Conservation (phyloP, 1,140 invertebrate genomes). For the Scaptomyza hsui region DNA sequence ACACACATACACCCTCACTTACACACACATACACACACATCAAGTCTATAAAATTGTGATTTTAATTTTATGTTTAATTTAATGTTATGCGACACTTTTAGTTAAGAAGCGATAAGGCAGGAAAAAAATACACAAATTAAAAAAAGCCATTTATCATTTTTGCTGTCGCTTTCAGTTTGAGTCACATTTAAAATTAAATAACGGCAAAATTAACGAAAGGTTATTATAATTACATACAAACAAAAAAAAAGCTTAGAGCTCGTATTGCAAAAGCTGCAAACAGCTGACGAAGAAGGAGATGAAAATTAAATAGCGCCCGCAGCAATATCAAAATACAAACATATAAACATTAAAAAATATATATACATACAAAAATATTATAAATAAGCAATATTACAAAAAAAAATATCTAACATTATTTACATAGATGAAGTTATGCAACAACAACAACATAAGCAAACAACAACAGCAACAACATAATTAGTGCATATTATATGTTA, state of each 20-base stretch:
- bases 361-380: conserved; percentile 21
- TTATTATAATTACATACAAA: conserved; percentile 22
- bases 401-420: conserved; percentile 53
- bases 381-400: conserved; percentile 60
- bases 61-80: conserved; percentile 83
- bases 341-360: conserved; percentile 31
- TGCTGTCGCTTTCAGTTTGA: conserved; percentile 43
- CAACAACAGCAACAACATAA: conserved; percentile 30
- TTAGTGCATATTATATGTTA: conserved; percentile 38
- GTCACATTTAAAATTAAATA: conserved; percentile 41
- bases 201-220: conserved; percentile 34
- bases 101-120: conserved; percentile 28
- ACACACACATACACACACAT: conserved; percentile 59
- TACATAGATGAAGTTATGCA: conserved; percentile 69
- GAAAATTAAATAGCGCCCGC: conserved; percentile 8
- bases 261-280: conserved; percentile 13
- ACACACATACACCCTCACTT: conserved; percentile 17
- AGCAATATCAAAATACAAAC: conserved; percentile 40
- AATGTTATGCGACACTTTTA: conserved; percentile 58
- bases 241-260: conserved; percentile 4
- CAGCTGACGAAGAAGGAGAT: not conserved
- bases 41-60: conserved; percentile 84
- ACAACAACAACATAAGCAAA: conserved; percentile 23
- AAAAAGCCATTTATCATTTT: conserved; percentile 48
- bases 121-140: conserved; percentile 20